Evolutionary conservation across 2,797 vertebrate genomes (phyloP), one percentile per base, ranked within the genome.

Genomic region (Xenops minutus): DNA sequence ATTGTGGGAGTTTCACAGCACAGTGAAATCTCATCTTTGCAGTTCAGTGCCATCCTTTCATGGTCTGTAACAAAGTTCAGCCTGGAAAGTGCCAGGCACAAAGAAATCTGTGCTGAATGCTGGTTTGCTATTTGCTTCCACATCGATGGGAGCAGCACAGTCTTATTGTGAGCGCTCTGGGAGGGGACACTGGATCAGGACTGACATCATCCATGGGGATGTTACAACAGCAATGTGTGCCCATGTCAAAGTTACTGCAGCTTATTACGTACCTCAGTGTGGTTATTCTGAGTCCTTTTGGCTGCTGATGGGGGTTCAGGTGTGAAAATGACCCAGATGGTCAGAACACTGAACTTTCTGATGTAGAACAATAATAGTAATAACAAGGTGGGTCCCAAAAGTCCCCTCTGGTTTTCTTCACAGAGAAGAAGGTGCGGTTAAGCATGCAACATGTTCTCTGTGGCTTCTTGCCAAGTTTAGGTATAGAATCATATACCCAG

Each of bases 1-100:
- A 85, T 73, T 79, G 54, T 92, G 36, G 39, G 75, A 68, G 37
- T 34, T 81, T 93, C 66, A 51, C 9, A 83, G 62, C 51, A 76
- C 13, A 22, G 67, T 32, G 63, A 68, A 82, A 63, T 78, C 59
- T 91, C 58, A 72, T 90, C 34, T 92, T 87, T 68, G 62, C 46
- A 21, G 39, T 76, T 86, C 78, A 66, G 52, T 87, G 75, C 24
- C 20, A 19, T 39, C 44, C 68, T 64, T 63, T 61, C 76, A 91
- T 55, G 43, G 71, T 67, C 30, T 73, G 41, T 51, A 66, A 58
- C 43, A 90, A 88, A 83, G 49, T 41, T 56, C 23, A 58, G 39
- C 51, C 52, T 55, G 19, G 26, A 73, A 83, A 83, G 69, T 16
- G 14, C 36, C 37, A 68, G 67, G 81, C 30, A 58, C 39, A 43